A percentile compares a stretch with the other conserved stretches of the same genome.
phyloP scores from a whole-genome alignment of 1,140 invertebrate genomes.

The Zaprionus ghesquierei region DNA sequence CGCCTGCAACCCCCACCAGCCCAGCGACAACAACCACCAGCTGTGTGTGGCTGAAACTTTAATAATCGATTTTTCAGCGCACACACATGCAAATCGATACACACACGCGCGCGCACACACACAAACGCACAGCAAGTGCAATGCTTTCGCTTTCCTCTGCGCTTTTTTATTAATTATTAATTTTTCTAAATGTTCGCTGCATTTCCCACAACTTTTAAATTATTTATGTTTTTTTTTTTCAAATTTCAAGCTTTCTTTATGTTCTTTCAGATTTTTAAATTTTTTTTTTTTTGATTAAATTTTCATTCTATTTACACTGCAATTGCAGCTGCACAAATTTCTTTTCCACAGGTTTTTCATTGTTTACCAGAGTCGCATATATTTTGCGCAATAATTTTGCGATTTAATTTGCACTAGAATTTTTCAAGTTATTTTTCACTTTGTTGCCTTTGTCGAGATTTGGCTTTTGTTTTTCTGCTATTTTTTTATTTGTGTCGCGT shows the following conservation, averaged over 20 bases:
- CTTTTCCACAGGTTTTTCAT: constrained; percentile 41
- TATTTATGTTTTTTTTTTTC: neutral
- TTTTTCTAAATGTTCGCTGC: neutral
- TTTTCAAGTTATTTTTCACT: neutral
- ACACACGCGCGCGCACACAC: constrained; percentile 23
- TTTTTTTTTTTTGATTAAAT: neutral
- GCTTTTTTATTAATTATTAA: neutral
- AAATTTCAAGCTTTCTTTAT: neutral
- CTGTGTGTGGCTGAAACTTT: constrained; percentile 56
- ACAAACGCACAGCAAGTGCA: constrained; percentile 29
- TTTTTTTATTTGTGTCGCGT: constrained; percentile 23
- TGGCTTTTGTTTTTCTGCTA: neutral
- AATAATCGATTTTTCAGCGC: constrained; percentile 75
- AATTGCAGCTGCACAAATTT: constrained; percentile 5
- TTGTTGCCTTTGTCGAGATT: neutral
- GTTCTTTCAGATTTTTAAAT: neutral
- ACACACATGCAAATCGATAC: constrained; percentile 56
- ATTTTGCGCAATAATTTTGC: neutral
- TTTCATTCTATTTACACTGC: neutral
- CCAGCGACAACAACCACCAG: constrained; percentile 61
- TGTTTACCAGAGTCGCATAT: too few species aligned
- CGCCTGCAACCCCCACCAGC: constrained; percentile 23
- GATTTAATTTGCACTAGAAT: neutral
- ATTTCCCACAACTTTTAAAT: neutral
- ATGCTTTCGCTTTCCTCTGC: constrained; percentile 35